Evolutionary conservation across 2,113 vertebrate species (phyloP), one percentile per base, ranked within the genome.

Genomic region (Alligator sinensis): DNA sequence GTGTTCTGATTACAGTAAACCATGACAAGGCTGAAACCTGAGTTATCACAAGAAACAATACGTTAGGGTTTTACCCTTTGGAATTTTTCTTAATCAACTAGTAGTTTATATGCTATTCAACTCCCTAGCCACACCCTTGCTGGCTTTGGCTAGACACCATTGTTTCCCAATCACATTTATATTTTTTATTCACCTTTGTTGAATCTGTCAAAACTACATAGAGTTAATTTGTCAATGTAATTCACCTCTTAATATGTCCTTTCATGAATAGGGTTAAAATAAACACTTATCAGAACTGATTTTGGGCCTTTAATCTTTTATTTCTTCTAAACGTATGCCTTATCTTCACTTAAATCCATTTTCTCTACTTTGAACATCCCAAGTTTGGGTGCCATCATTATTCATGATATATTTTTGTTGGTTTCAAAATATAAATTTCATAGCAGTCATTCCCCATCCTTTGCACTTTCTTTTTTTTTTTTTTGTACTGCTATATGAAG

Each of bases 281-380:
- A 88, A 95, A 77, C 6, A 62, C 59, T 27, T 4, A 17, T 12
- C 9, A 34, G 58, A 54, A 18, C 13, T 70, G 55, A 70, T 84
- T 68, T 92, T 17, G 64, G 4, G 1, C 19, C 81, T 62, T 78
- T 79, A 87, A 85, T 81, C 66, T 74, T 92, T 89, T 91, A 87
- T 77, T 81, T 95, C 83, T 80, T 94, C 63, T 89, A 81, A 85
- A 84, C 84, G 91, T 47, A 80, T 81, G 77, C 28, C 82, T 95
- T 64, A 25, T 66, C 59, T 90, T 80, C 61, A 9, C 34, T 77
- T 25, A 82, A 55, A 54, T 66, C 78, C 47, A 30, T 12, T 16
- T 6, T 82, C 30, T 55, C 74, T 10, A 22, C 54, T 55, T 27
- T 58, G 34, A 74, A 14, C 58, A 64, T 72, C 18, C 1, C 18